phyloP scores from a whole-genome alignment of 2,888 invertebrate species.

The Cyclophora albipunctata region DNA sequence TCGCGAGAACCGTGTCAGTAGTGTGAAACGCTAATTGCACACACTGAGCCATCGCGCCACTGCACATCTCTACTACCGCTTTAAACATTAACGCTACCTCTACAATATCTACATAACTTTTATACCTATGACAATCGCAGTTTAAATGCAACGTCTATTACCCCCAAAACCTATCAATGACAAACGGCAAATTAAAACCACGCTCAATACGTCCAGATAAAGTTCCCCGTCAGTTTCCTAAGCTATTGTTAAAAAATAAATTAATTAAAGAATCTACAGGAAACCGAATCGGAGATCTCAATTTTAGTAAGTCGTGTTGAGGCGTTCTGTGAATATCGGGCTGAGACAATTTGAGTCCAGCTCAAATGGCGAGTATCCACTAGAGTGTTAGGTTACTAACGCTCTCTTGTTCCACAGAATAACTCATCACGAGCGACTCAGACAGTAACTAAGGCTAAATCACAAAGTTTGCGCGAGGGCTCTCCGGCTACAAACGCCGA shows the following conservation, averaged over 20 bases:
- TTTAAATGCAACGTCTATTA: background rate
- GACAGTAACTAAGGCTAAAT: conserved; percentile 73
- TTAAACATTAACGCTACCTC: background rate
- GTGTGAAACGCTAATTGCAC: conserved; percentile 72
- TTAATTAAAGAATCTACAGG: conserved; percentile 73
- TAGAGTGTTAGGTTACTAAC: conserved; percentile 48
- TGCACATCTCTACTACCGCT: conserved; percentile 37
- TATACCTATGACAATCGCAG: too few relatives aligned
- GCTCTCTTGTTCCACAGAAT: conserved; percentile 38
- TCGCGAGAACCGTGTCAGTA: conserved; percentile 74
- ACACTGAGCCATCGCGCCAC: conserved; percentile 46
- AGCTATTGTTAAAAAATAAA: conserved; percentile 71
- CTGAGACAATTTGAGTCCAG: conserved; percentile 71
- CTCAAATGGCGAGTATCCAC: conserved; percentile 63
- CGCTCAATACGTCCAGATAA: conserved; percentile 46
- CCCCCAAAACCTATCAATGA: conserved; percentile 16
- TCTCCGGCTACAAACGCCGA: conserved; percentile 44
- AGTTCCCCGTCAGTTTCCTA: conserved; percentile 66
- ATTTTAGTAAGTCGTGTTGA: conserved; percentile 55
- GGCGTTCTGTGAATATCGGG: conserved; percentile 66
- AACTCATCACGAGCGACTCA: conserved; percentile 57
- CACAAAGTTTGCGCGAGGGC: conserved; percentile 64
- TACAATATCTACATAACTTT: too few relatives aligned
- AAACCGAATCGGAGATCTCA: conserved; percentile 75
- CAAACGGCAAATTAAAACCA: conserved; percentile 49